Conservation (phyloP, 1,140 invertebrate species). For the Varroa destructor region DNA sequence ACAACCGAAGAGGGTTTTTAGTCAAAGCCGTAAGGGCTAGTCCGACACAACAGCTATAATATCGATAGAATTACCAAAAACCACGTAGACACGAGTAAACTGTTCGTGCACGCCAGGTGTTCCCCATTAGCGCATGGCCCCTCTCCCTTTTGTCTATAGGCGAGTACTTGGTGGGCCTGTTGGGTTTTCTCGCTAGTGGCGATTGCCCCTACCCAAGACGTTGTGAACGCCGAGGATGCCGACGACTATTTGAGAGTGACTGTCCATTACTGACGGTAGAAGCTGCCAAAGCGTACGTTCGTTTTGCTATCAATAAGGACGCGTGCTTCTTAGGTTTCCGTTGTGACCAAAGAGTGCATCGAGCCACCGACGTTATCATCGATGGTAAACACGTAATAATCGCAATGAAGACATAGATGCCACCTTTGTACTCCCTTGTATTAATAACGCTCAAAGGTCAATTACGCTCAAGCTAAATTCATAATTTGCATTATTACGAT, state of each 20-base stretch:
- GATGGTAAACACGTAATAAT: background rate
- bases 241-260: constrained; percentile 13
- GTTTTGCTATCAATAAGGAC: constrained; percentile 21
- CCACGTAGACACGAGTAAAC: too few relatives aligned
- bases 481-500: too few relatives aligned
- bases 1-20: too few relatives aligned
- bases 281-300: constrained; percentile 21
- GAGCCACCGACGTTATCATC: background rate
- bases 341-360: constrained; percentile 11
- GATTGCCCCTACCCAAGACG: background rate
- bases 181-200: background rate
- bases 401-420: too few relatives aligned
- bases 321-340: constrained; percentile 24
- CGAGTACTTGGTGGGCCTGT: constrained; percentile 8
- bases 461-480: too few relatives aligned
- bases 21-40: too few relatives aligned
- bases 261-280: constrained; percentile 18
- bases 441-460: too few relatives aligned
- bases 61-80: too few relatives aligned
- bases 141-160: background rate
- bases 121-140: too few relatives aligned
- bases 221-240: constrained; percentile 1
- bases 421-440: too few relatives aligned
- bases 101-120: too few relatives aligned
- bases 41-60: too few relatives aligned